A percentile compares a stretch with the other conserved stretches of the same genome.
phyloP scores from a whole-genome alignment of 2,888 invertebrate genomes.

The Rhimphoctona megacephalus region DNA sequence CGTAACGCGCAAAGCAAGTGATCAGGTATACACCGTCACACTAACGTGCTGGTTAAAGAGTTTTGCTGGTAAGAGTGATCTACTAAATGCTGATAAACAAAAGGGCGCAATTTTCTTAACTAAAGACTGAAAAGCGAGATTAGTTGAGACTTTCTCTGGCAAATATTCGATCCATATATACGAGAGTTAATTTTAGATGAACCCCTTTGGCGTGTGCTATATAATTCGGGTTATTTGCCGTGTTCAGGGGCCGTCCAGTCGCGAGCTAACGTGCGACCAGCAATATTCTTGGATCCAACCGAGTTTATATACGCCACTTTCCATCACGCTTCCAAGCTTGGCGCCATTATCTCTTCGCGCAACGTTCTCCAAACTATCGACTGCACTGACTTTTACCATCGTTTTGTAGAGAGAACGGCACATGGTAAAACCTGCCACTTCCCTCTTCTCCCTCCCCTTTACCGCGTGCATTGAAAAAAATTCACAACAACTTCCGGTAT shows the following conservation, averaged over 20 bases:
- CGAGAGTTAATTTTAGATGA: conserved; percentile 58
- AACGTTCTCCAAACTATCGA: conserved; percentile 50
- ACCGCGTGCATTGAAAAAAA: background rate
- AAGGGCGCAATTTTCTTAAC: background rate
- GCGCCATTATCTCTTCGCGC: conserved; percentile 53
- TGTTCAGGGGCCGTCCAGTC: conserved; percentile 40
- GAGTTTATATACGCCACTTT: conserved; percentile 36
- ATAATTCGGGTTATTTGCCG: conserved; percentile 55
- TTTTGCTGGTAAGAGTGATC: conserved; percentile 6
- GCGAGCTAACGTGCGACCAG: conserved; percentile 31
- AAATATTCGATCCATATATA: background rate
- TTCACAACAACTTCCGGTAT: background rate
- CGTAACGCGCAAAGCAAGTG: conserved; percentile 16
- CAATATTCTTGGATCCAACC: conserved; percentile 13
- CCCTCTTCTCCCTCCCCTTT: background rate
- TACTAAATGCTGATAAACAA: background rate
- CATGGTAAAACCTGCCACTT: background rate
- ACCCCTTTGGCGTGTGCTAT: conserved; percentile 23
- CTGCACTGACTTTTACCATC: conserved; percentile 23
- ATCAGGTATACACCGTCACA: conserved; percentile 42
- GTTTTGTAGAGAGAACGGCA: conserved; percentile 12
- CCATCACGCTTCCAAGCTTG: conserved; percentile 17
- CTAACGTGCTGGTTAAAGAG: background rate
- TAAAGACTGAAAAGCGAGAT: background rate
- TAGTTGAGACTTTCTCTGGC: background rate